Evolutionary conservation across 2,113 vertebrate genomes (phyloP), one percentile per base, ranked within the genome.

Genomic region (Mola mola): DNA sequence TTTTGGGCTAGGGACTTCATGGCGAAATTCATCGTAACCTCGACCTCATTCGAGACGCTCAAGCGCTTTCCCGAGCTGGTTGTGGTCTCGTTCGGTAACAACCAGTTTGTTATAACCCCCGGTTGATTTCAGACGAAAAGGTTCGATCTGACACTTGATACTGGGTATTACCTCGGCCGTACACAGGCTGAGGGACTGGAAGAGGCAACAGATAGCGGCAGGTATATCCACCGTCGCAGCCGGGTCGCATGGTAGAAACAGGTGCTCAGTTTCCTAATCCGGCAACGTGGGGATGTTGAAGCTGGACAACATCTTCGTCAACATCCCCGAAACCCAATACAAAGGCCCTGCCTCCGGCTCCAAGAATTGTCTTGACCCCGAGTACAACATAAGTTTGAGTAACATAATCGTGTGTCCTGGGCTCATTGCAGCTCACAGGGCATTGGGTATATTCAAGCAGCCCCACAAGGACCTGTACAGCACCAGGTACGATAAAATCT

Each of bases 401-500:
- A 36, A 40, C 24, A 47, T 7, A 2, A 1, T 66, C 0, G 50
- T 56, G 17, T 66, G 63, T 9, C 41, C 29, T 1, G 63, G 63
- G 4, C 42, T 66, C 2, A 20, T 66, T 1, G 63, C 63, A 0
- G 5, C 5, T 1, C 51, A 56, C 24, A 51, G 63, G 1, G 63
- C 63, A 0, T 0, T 66, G 3, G 63, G 51, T 1, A 1, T 66
- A 0, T 66, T 66, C 31, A 66, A 66, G 31, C 51, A 66, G 15
- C 63, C 63, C 1, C 10, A 47, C 31, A 56, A 12, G 4, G 63
- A 66, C 2, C 2, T 66, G 22, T 56, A 56, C 24, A 6, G 20
- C 7, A 66, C 63, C 8, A 66, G 63, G 17, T 66, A 66, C 13
- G 63, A 66, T 1, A 56, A 25, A 12, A 66, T 66, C 4, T 56